A percentile compares a stretch with the other conserved stretches of the same genome.
Evolutionary conservation across 2,797 vertebrate species (phyloP).

Genomic region (Arnoldichthys spilopterus): DNA sequence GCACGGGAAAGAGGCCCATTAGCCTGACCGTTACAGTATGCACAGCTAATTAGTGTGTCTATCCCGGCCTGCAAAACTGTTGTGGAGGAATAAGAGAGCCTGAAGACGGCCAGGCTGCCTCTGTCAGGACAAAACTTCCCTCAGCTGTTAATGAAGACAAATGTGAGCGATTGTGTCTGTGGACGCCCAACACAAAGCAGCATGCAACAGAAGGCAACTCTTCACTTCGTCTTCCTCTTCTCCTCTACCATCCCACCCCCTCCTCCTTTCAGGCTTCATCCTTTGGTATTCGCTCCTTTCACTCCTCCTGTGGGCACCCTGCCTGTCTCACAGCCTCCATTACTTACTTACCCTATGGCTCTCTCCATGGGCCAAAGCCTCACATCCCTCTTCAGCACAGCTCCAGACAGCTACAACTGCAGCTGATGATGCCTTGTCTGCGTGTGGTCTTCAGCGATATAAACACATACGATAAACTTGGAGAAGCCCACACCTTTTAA

Average conservation of each 20-base stretch:
- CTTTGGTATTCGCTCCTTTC: constrained; percentile 32
- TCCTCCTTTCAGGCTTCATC: constrained; percentile 31
- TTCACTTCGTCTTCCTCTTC: constrained; percentile 18
- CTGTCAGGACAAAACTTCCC: constrained; percentile 70
- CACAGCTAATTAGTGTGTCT: constrained; percentile 81
- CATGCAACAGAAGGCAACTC: constrained; percentile 45
- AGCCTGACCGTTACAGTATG: constrained; percentile 72
- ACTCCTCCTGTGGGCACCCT: constrained; percentile 39
- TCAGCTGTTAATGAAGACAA: constrained; percentile 81
- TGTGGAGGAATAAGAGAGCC: constrained; percentile 75
- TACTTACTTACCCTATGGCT: constrained; percentile 43
- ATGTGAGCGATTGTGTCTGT: constrained; percentile 66
- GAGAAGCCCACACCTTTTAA: constrained; percentile 16
- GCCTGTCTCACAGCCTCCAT: constrained; percentile 39
- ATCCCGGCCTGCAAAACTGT: constrained; percentile 70
- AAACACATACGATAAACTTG: constrained; percentile 31
- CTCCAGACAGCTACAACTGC: constrained; percentile 30
- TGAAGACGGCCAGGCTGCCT: constrained; percentile 65
- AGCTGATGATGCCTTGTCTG: constrained; percentile 12
- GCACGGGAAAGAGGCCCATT: constrained; percentile 80
- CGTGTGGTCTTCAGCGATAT: constrained; percentile 23
- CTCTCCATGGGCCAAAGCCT: constrained; percentile 36
- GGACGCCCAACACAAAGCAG: constrained; percentile 62
- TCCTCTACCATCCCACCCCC: not conserved
- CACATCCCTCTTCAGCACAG: constrained; percentile 35